Evolutionary conservation across 2,113 vertebrate genomes (phyloP), one percentile per base, ranked within the genome.

Genomic region (Heterochromis multidens): DNA sequence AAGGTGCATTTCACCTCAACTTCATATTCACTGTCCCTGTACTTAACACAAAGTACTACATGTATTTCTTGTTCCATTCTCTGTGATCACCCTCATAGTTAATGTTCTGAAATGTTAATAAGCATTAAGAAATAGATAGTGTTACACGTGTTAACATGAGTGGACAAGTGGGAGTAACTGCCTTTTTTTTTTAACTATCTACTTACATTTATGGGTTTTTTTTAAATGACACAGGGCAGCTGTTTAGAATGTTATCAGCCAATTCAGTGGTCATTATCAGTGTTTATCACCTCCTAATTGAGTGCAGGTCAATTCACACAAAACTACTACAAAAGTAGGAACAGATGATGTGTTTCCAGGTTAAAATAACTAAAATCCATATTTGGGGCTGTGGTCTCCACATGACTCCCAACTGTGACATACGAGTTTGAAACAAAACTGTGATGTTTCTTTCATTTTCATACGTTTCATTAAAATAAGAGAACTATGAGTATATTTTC

Each of bases 1-100:
- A 90, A 93, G 90, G 91, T 91, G 88, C 72, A 63, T 85, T 84
- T 80, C 86, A 58, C 78, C 16, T 86, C 49, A 1, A 23, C 5
- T 37, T 27, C 19, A 13, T 77, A 3, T 40, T 33, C 54, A 52
- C 70, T 60, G 79, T 84, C 77, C 78, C 72, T 7, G 33, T 6
- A n/a, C 60, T 74, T 81, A 74, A 23, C 59, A 54, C 56, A 54
- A 4, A 31, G 10, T 6, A 27, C 31, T 7, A 4, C 25, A 6
- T 49, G 60, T 19, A 14, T 33, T 23, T 29, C 11, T 56, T 74
- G 67, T 72, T 72, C 67, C 67, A 17, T 14, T 31, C 77, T 31
- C 43, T 57, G 11, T 70, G 70, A 60, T 84, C 62, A 19, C 17
- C 43, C 23, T 35, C 70, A 33, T 81, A 29, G 81, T 65, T 25